Conservation (phyloP, 2,888 invertebrate genomes). For the Drosophila neutralis region DNA sequence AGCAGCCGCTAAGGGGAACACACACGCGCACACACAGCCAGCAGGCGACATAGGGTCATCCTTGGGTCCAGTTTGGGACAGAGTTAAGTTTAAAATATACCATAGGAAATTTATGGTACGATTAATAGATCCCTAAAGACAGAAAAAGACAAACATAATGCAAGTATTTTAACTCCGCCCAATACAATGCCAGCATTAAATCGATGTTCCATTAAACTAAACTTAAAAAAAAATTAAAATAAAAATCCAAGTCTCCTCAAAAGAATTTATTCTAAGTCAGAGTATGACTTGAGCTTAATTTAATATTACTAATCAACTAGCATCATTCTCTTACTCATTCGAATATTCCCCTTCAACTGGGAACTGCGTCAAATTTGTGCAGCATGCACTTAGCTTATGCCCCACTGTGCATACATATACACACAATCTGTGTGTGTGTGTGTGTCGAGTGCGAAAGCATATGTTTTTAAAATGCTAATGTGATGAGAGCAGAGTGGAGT, state of each 20-base stretch:
- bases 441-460: slow-evolving; percentile 72
- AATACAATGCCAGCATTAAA: neutral
- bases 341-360: neutral
- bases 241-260: neutral
- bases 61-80: neutral
- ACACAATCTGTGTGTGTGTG: slow-evolving; percentile 1
- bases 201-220: neutral
- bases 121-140: neutral
- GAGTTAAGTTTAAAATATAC: neutral
- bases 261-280: neutral
- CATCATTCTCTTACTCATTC: neutral
- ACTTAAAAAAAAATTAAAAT: too few species aligned
- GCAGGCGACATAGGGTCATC: slow-evolving; percentile 17
- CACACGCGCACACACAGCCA: neutral
- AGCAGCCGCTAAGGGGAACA: slow-evolving; percentile 19
- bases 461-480: slow-evolving; percentile 72
- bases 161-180: neutral
- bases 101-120: neutral
- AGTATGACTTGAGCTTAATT: neutral
- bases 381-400: slow-evolving; percentile 37
- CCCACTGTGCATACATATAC: neutral
- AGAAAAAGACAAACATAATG: neutral
- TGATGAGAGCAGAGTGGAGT: slow-evolving; percentile 33
- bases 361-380: slow-evolving; percentile 43
- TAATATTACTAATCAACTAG: neutral